A percentile compares a stretch with the other conserved stretches of the same genome.
phyloP scores from a whole-genome alignment of 2,113 vertebrate genomes.

The Rhodinocichla rosea region DNA sequence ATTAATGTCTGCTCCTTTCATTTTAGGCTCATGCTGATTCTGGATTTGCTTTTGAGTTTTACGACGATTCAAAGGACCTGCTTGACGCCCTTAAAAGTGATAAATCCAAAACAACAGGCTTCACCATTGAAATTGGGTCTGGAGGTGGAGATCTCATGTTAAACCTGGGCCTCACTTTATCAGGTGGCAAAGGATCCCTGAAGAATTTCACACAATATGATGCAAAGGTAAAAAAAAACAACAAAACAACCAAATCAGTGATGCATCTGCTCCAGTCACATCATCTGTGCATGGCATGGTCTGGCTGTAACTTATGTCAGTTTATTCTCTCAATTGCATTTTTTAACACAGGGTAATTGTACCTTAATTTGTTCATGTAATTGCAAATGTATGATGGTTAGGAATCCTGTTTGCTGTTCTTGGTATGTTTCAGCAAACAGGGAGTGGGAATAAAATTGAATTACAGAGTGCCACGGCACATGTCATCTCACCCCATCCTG shows the following conservation, averaged over 20 bases:
- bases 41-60: constrained; percentile 76
- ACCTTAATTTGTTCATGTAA: constrained; percentile 73
- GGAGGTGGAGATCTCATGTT: rapidly evolving
- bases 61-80: constrained; percentile 69
- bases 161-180: constrained; percentile 21
- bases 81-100: constrained; percentile 63
- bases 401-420: constrained; percentile 69
- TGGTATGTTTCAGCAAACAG: constrained; percentile 55
- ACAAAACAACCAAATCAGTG: background rate
- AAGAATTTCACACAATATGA: constrained; percentile 73
- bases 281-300: background rate
- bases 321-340: constrained; percentile 54
- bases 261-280: background rate
- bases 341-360: constrained; percentile 69
- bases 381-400: constrained; percentile 66
- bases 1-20: background rate
- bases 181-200: constrained; percentile 21
- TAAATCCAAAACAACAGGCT: background rate
- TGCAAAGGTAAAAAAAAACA: constrained; percentile 70
- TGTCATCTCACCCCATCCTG: constrained; percentile 25
- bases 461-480: background rate
- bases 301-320: constrained; percentile 16
- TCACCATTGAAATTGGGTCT: constrained; percentile 47
- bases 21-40: constrained; percentile 84
- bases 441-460: constrained; percentile 66